phyloP scores from a whole-genome alignment of 2,888 invertebrate genomes.

The Pyrrhia umbra region DNA sequence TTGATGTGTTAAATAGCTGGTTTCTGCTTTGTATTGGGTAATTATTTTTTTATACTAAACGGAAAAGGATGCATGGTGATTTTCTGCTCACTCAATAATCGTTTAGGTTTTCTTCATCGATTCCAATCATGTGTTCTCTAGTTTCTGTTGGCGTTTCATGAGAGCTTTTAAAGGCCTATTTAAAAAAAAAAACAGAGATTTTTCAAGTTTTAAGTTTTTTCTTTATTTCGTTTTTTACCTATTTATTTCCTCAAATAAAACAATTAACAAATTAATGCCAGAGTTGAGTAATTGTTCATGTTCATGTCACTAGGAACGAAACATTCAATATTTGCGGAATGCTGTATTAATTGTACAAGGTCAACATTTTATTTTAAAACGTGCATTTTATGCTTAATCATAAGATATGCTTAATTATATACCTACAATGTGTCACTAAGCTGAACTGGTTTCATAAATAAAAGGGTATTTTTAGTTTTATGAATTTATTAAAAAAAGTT shows the following conservation, averaged over 20 bases:
- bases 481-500: not conserved
- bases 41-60: conserved; percentile 57
- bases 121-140: conserved; percentile 1
- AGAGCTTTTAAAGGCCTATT: too few relatives aligned
- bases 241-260: conserved; percentile 2
- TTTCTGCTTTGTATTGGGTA: conserved; percentile 58
- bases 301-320: conserved; percentile 40
- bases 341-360: conserved; percentile 61
- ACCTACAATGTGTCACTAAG: not conserved
- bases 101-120: conserved; percentile 22
- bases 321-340: conserved; percentile 55
- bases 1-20: conserved; percentile 69
- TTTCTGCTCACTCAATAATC: conserved; percentile 22
- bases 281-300: conserved; percentile 42
- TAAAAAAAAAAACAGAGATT: too few relatives aligned
- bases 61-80: conserved; percentile 64
- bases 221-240: too few relatives aligned
- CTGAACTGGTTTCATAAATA: not conserved
- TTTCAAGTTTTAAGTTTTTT: too few relatives aligned
- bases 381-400: conserved; percentile 10
- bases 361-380: conserved; percentile 48
- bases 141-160: not conserved
- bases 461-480: not conserved
- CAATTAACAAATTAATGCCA: conserved; percentile 15
- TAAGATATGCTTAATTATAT: not conserved